phyloP scores from a whole-genome alignment of 2,888 invertebrate species.

The Drosophila prolongata region DNA sequence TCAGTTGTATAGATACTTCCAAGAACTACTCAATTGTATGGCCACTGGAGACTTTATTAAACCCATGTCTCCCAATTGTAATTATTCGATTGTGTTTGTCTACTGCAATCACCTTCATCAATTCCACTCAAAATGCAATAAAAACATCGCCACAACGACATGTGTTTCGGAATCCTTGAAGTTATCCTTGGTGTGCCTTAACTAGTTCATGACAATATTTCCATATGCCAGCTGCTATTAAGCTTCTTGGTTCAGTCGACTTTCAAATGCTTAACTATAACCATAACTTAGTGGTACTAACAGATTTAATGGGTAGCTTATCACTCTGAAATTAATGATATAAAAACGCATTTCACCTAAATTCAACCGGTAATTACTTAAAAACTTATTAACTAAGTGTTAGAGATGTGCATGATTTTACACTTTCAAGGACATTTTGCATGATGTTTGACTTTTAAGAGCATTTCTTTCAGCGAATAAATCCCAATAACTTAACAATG shows the following conservation, averaged over 20 bases:
- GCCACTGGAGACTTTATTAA: neutral
- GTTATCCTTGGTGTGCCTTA: neutral
- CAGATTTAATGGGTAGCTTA: no score
- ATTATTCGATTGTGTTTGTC: slow-evolving; percentile 2
- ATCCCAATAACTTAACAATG: neutral
- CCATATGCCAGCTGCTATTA: neutral
- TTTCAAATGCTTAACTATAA: no score
- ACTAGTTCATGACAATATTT: neutral
- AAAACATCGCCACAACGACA: neutral
- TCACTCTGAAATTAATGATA: no score
- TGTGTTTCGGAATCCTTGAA: neutral
- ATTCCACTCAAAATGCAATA: neutral
- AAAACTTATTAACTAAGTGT: no score
- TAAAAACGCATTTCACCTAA: no score
- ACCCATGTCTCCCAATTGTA: neutral
- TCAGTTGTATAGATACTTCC: no score
- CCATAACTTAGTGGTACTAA: no score
- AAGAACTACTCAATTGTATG: slow-evolving; percentile 4
- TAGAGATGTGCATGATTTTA: neutral
- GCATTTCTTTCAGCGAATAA: slow-evolving; percentile 12
- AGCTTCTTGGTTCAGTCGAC: no score
- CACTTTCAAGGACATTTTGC: neutral
- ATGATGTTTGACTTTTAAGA: neutral
- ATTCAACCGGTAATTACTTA: no score
- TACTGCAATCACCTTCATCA: neutral